These are phyloP conservation scores for Lepeophtheirus nordmannii DNA, from an alignment of 2,888 invertebrate genomes.

Conservation along the genomic window DNA sequence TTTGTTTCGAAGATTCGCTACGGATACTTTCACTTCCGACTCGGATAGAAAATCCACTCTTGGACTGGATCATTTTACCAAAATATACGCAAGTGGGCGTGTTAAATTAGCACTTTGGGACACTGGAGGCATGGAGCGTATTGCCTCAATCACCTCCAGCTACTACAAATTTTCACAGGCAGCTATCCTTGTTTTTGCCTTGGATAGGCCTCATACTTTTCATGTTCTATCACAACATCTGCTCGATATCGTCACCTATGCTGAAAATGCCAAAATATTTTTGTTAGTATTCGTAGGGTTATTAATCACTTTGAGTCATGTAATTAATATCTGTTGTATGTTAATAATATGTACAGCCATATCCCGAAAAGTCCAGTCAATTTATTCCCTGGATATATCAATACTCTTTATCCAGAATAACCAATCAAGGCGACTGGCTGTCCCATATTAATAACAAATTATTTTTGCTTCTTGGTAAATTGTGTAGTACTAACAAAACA, in stretches of 20 bases:
- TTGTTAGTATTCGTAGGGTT: conserved; percentile 34
- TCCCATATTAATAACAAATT: no score
- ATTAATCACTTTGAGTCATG: no score
- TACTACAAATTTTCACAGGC: conserved; percentile 93
- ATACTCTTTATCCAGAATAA: no score
- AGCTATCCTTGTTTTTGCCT: conserved; percentile 73
- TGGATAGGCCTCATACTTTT: conserved; percentile 80
- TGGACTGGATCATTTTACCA: conserved; percentile 77
- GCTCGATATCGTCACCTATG: conserved; percentile 79
- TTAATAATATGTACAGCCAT: no score
- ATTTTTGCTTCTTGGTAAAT: no score
- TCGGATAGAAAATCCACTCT: conserved; percentile 70
- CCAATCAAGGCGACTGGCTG: no score
- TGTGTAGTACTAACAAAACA: no score
- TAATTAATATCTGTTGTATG: no score
- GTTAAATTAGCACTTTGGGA: conserved; percentile 80
- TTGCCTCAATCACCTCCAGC: conserved; percentile 82
- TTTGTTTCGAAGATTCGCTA: conserved; percentile 73
- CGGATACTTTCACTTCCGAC: conserved; percentile 68
- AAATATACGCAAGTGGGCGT: conserved; percentile 44
- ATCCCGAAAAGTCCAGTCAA: no score
- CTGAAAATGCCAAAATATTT: conserved; percentile 87
- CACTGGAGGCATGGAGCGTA: conserved; percentile 90
- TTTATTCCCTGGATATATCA: no score
- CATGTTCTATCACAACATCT: conserved; percentile 79